Base-by-base conservation (phyloP, 2,113 vertebrate species). In the Brachyistius frenatus region DNA sequence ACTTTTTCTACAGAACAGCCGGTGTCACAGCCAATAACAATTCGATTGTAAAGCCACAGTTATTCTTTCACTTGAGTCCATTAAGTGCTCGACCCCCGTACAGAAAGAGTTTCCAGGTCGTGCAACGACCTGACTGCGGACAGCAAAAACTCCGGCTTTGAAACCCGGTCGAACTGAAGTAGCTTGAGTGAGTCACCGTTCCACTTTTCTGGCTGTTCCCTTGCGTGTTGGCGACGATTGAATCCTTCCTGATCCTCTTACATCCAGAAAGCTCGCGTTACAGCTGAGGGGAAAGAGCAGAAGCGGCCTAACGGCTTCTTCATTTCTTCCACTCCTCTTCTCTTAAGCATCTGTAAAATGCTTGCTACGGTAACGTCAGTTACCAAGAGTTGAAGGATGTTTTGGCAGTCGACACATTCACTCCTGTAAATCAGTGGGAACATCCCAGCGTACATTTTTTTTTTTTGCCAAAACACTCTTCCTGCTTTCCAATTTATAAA, bases 231-330 rank as follows among this genome's bases (percentile, higher is more conserved):
- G 47, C 53, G 64, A 47, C 71, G 56, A 10, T 1, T 46, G 62
- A 60, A 60, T 62, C 72, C 68, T 67, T 50, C 75, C 72, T 66
- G 23, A 60, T 76, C 74, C 61, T 72, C 56, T 85, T 83, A 71
- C 66, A 55, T 16, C 9, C 66, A 73, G 11, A 56, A 16, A 57
- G 41, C 61, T 86, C 73, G 37, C 3, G 3, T 86, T 86, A 70
- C 73, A 56, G 16, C 39, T 0, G 2, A 66, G 35, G 4, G n/a
- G 15, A 76, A 67, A 31, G 14, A 44, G 30, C 58, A 64, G 14
- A 65, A 36, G 31, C 14, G 14, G 41, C 50, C 60, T 23, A 35
- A 32, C 62, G 35, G 6, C 44, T 30, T n/a, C 33, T 66, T 73
- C 23, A 14, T 3, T 35, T 15, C 41, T 6, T 74, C 23, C 2